Base-by-base conservation (phyloP, 2,888 invertebrate genomes). In the Pandemis heparana region DNA sequence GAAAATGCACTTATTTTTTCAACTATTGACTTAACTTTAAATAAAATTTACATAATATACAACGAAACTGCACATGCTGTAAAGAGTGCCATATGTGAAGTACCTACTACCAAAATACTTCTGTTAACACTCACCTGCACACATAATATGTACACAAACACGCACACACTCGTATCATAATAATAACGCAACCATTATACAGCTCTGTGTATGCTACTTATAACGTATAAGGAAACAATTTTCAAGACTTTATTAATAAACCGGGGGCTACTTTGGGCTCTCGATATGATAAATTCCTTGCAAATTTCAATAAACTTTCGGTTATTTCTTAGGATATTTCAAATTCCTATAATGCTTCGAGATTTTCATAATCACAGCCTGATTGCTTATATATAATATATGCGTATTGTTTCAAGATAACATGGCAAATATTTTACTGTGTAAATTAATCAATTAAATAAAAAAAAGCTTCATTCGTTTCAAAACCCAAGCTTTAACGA, bases 251-350 rank as follows among this genome's bases (percentile, higher is more conserved):
- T 89, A 88, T 86, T 87, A 87, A 88, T 85, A 79, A 83, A 81
- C 81, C 76, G 65, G 67, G 68, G 70, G 79, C 83, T 82, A 84
- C 84, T 85, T 85, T 82, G 84, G 85, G 80, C 82, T 85, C 84
- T 85, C 85, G 86, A 89, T 88, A 89, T 84, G 85, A 82, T 83
- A 80, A 86, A 88, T 90, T 89, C 88, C 86, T 88, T 78, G 80
- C 81, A 77, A 84, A 84, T 81, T 83, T 80, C 83, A 82, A 80
- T 81, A 82, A 79, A 82, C 83, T 83, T 75, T 74, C 70, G 77
- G 80, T 80, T 77, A 78, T 81, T 69, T 64, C 65, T 70, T 78
- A 79, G 82, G 81, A 87, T 88, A 84, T 84, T 86, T 83, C 78
- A 82, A 85, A 85, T 84, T 81, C 77, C 76, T 75, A 77, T 76